These are phyloP conservation scores for Drepana arcuata DNA, from an alignment of 1,140 invertebrate genomes.

Conservation along the genomic window DNA sequence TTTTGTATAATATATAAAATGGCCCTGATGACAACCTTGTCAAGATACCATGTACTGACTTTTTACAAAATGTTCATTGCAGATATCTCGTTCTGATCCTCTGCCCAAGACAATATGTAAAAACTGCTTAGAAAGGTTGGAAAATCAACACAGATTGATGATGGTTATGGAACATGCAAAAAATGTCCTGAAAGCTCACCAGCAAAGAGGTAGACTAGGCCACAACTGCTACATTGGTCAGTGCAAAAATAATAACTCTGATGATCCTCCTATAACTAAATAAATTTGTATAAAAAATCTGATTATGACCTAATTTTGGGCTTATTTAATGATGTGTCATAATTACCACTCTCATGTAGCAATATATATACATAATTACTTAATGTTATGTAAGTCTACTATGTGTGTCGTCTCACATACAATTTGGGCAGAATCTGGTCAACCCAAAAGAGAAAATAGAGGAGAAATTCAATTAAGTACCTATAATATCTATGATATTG, in stretches of 20 bases:
- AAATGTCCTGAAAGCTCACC: slow-evolving; percentile 42
- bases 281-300: background rate
- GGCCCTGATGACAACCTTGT: no score
- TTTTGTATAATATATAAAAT: no score
- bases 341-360: background rate
- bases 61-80: no score
- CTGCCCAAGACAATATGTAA: slow-evolving; percentile 83
- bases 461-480: no score
- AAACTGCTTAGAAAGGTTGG: slow-evolving; percentile 77
- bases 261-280: background rate
- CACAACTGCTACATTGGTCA: background rate
- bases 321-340: background rate
- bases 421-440: no score
- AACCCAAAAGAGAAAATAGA: no score
- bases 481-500: no score
- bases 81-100: slow-evolving; percentile 81
- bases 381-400: no score
- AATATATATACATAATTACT: no score
- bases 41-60: no score
- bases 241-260: background rate
- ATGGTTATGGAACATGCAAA: slow-evolving; percentile 72
- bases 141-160: slow-evolving; percentile 79
- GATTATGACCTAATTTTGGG: background rate
- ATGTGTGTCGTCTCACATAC: no score
- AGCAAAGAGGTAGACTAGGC: slow-evolving; percentile 30